These are phyloP conservation scores for Drosophila borealis DNA, from an alignment of 2,888 invertebrate genomes.

Conservation along the genomic window DNA sequence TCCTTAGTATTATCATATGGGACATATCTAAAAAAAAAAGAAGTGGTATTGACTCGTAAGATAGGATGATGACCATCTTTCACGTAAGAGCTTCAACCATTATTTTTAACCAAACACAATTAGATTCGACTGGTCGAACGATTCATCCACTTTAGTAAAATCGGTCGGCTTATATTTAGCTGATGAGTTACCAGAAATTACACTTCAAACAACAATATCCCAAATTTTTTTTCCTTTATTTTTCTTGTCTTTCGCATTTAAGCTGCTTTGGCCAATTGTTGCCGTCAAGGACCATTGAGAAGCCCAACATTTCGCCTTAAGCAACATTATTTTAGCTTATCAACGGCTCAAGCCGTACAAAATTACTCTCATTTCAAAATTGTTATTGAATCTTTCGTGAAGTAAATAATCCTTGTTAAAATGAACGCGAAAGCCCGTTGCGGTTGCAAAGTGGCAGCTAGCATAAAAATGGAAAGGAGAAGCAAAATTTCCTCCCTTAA, in stretches of 20 bases:
- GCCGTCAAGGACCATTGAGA: slow-evolving; percentile 1
- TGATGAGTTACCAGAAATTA: slow-evolving; percentile 38
- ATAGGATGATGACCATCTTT: too few species aligned
- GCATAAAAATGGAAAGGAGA: slow-evolving; percentile 16
- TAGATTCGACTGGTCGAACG: too few species aligned
- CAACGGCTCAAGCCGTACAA: slow-evolving; percentile 63
- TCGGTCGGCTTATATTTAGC: slow-evolving; percentile 8
- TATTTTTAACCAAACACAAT: too few species aligned
- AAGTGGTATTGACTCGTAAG: too few species aligned
- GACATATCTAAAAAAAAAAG: too few species aligned
- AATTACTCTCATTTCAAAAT: slow-evolving; percentile 77
- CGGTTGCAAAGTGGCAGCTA: slow-evolving; percentile 30
- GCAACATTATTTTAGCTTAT: slow-evolving; percentile 67
- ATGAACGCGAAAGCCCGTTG: slow-evolving; percentile 74
- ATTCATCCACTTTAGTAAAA: too few species aligned
- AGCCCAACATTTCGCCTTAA: slow-evolving; percentile 38
- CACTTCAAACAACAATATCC: slow-evolving; percentile 31
- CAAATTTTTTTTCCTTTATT: slow-evolving; percentile 13
- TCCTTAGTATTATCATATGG: too few species aligned
- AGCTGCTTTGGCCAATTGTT: slow-evolving; percentile 27
- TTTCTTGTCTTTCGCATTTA: slow-evolving; percentile 6
- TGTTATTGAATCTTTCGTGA: slow-evolving; percentile 82
- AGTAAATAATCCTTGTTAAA: slow-evolving; percentile 83
- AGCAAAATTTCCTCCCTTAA: slow-evolving; percentile 3
- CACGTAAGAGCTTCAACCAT: too few species aligned